These are phyloP conservation scores for Porites australiensis DNA, from an alignment of 64 coral and sea anemone species.

Conservation along the genomic window DNA sequence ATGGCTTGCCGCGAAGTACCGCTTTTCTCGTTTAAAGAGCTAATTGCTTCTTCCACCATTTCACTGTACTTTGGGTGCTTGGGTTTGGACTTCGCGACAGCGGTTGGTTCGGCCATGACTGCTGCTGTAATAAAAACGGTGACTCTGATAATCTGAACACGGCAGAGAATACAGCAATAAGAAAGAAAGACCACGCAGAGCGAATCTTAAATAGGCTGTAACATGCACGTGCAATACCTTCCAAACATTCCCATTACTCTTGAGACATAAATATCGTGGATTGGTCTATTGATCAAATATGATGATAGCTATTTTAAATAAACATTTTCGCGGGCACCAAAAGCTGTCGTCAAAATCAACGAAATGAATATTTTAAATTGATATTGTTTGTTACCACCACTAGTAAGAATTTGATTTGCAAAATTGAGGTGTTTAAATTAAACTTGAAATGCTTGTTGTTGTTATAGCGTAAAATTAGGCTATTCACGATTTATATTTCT, in stretches of 20 bases:
- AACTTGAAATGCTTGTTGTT: too few species aligned
- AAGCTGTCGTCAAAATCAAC: too few species aligned
- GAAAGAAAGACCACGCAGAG: not conserved
- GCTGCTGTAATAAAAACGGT: not conserved
- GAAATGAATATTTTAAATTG: too few species aligned
- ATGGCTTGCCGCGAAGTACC: conserved; percentile 93
- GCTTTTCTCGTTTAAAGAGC: conserved; percentile 74
- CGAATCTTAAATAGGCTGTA: conserved; percentile 9
- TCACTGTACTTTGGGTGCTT: conserved; percentile 75
- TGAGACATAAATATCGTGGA: not conserved
- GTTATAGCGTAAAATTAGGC: too few species aligned
- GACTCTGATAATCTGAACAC: not conserved
- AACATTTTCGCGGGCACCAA: too few species aligned
- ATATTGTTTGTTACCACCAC: too few species aligned
- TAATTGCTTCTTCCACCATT: conserved; percentile 93
- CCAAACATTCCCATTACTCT: too few species aligned
- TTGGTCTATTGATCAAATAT: not conserved
- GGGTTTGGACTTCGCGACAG: conserved; percentile 55
- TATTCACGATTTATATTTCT: too few species aligned
- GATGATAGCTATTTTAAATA: not conserved
- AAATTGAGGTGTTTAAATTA: too few species aligned
- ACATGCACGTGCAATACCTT: not conserved
- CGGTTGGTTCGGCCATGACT: conserved; percentile 18
- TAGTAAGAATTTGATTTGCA: too few species aligned
- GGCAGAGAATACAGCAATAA: not conserved